Evolutionary conservation across 2,888 invertebrate genomes (phyloP), one percentile per base, ranked within the genome.

Genomic region (Cantharis lateralis): DNA sequence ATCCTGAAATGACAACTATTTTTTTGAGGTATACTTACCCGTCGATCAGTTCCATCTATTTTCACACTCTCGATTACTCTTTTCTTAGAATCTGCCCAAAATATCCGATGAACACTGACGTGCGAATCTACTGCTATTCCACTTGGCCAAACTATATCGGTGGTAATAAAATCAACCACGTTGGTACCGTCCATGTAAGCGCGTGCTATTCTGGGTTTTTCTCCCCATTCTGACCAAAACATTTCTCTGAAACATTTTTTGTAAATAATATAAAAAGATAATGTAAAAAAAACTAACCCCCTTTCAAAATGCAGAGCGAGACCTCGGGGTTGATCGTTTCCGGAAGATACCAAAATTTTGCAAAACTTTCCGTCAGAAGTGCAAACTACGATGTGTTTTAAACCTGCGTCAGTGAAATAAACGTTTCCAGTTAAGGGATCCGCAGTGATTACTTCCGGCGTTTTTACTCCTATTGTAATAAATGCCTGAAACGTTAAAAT

Each of bases 191-290:
- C 96, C 98, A 98, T 97, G 9, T 92, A 91, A 10, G 96, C 92
- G 10, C 91, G 89, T 82, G 94, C 95, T 81, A 98, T 96, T 84
- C 94, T 91, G 0, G 95, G 92, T 9, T 88, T 89, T 0, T 88
- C 83, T 3, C 95, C 95, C 95, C 96, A 97, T 87, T 98, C 97
- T 0, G 95, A 93, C 97, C 98, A 98, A 88, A 93, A 98, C 93
- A 98, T 94, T 82, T 91, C 89, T 2, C 96, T 96, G 4, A 13
- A 32, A 32, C 32, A 32, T 32, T 28, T 28, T 28, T n/a, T n/a
- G n/a, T 28, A 11, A 28, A 28, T 24, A 24, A 20, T 20, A 5
- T 5, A 3, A 20, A 20, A 3, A 20, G n/a, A 20, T 20, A 5
- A 20, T 5, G 10, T n/a, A n/a, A 5, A 15, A 64, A 62, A 64